Evolutionary conservation across 1,140 invertebrate genomes (phyloP).

Genomic region (Halictus rubicundus): DNA sequence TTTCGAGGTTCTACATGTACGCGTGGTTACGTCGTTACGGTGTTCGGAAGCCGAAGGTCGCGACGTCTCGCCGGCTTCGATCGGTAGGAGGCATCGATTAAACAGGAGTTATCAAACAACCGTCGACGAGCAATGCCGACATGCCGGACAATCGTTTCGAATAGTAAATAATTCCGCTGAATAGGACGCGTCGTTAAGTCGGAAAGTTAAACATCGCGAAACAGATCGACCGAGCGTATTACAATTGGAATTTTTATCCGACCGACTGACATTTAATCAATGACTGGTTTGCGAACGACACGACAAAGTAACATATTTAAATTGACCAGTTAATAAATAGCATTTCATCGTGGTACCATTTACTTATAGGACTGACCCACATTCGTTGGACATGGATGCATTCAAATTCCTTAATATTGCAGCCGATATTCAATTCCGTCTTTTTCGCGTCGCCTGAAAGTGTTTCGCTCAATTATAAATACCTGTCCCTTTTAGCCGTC

Average conservation of each 20-base stretch:
- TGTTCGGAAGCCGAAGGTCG: neutral
- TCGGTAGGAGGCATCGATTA: neutral
- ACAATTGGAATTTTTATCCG: neutral
- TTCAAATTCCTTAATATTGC: constrained; percentile 37
- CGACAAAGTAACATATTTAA: constrained; percentile 24
- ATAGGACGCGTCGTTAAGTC: neutral
- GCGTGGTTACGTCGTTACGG: too few species aligned
- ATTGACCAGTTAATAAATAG: constrained; percentile 28
- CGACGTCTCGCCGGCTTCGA: neutral
- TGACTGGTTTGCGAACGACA: neutral
- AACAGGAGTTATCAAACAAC: neutral
- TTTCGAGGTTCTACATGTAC: too few species aligned
- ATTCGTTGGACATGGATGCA: constrained; percentile 12
- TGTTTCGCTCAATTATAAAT: constrained; percentile 15
- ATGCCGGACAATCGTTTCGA: neutral
- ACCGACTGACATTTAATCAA: neutral
- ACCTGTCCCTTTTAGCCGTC: neutral
- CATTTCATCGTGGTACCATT: neutral
- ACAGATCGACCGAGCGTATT: neutral
- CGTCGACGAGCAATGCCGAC: neutral
- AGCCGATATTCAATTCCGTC: neutral
- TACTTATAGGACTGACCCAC: constrained; percentile 21
- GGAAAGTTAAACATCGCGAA: neutral
- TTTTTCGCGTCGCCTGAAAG: neutral
- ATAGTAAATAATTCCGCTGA: neutral